A percentile compares a stretch with the other conserved stretches of the same genome.
These are phyloP conservation scores for Ivindomyrus marchei DNA, from an alignment of 2,113 vertebrate species.

Conservation along the genomic window DNA sequence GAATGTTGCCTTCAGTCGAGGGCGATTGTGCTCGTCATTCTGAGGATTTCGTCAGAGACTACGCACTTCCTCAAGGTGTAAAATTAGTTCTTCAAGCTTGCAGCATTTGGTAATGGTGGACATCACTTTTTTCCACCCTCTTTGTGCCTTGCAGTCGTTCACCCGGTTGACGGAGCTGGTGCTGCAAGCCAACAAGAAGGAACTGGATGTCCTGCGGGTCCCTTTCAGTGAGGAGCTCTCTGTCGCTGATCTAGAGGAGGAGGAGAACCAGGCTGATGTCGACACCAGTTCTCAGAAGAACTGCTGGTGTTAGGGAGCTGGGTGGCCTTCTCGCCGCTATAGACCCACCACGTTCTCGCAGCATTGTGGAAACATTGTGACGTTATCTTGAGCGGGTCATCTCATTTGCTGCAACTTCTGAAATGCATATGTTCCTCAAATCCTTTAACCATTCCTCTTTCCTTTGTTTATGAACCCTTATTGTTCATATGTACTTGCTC, in stretches of 20 bases:
- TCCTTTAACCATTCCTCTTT: neutral
- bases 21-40: neutral
- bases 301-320: constrained; percentile 83
- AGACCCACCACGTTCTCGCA: neutral
- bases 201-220: constrained; percentile 76
- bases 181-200: constrained; percentile 85
- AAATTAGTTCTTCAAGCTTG: neutral
- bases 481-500: neutral
- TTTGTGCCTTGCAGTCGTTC: constrained; percentile 68
- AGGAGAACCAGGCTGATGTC: constrained; percentile 65
- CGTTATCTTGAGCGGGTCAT: neutral
- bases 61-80: neutral
- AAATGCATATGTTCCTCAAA: neutral
- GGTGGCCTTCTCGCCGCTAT: neutral
- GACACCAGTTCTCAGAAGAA: constrained; percentile 60
- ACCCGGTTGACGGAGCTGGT: constrained; percentile 89
- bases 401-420: neutral
- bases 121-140: neutral
- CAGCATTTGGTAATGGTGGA: neutral
- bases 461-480: neutral
- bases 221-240: constrained; percentile 61
- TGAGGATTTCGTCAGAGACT: neutral
- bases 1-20: neutral
- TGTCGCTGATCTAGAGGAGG: constrained; percentile 76
- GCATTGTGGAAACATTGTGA: neutral